phyloP scores from a whole-genome alignment of 2,888 invertebrate species.

The Zootermopsis nevadensis region DNA sequence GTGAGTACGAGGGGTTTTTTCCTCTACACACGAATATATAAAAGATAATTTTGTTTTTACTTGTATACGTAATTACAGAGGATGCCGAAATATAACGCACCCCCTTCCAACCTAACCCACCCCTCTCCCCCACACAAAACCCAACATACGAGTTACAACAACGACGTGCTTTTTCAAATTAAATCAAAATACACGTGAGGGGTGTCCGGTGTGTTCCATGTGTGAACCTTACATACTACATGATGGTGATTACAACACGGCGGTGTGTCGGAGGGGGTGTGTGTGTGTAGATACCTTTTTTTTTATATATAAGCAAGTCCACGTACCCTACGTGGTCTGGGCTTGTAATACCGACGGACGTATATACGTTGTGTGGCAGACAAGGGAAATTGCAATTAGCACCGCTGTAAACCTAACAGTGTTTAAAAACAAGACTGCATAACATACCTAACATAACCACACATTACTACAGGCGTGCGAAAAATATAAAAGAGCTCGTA shows the following conservation, averaged over 20 bases:
- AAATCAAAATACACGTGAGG: constrained; percentile 41
- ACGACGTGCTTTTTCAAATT: constrained; percentile 42
- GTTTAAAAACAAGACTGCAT: constrained; percentile 38
- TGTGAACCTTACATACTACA: constrained; percentile 44
- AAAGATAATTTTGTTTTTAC: constrained; percentile 44
- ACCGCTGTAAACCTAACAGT: constrained; percentile 24
- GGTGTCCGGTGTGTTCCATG: constrained; percentile 40
- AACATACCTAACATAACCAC: constrained; percentile 35
- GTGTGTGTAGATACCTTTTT: constrained; percentile 15
- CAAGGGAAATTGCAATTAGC: constrained; percentile 42
- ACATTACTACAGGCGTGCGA: background rate
- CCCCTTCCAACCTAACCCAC: constrained; percentile 27
- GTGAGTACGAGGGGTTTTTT: constrained; percentile 22
- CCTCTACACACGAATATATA: background rate
- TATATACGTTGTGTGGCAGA: constrained; percentile 19
- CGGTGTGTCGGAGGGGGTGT: background rate
- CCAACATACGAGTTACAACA: constrained; percentile 23
- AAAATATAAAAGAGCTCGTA: background rate
- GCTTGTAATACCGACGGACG: constrained; percentile 30
- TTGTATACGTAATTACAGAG: constrained; percentile 43
- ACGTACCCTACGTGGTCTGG: constrained; percentile 39
- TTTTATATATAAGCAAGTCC: constrained; percentile 36
- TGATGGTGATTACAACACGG: constrained; percentile 36
- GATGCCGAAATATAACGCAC: constrained; percentile 37
- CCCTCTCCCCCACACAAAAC: background rate